Base-by-base conservation (phyloP, 2,113 vertebrate species). In the Oophaga pumilio region DNA sequence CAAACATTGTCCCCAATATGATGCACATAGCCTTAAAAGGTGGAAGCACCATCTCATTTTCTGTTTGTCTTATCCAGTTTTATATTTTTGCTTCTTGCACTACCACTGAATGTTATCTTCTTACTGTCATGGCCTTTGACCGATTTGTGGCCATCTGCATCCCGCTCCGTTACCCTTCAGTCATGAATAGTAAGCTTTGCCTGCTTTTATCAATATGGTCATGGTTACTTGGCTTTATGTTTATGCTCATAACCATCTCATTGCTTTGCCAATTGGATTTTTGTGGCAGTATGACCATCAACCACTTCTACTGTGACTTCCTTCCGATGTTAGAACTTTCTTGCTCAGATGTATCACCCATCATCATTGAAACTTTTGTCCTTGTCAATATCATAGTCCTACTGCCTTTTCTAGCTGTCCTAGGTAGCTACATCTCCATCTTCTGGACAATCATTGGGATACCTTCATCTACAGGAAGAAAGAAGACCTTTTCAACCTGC, bases 61-160 rank as follows among this genome's bases (percentile, higher is more conserved):
- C 76, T 0, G 76, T 85, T n/a, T 91, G 90, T 28, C 73, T 87
- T 22, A 56, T 20, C 12, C 90, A 92, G 74, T 86, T 90, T 12
- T 89, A 89, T 56, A 77, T 87, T 24, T 89, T 89, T 62, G 78
- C 87, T 43, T 76, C 74, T 1, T 76, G 90, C 64, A 89, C 89
- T 1, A 52, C 85, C 5, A 90, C 87, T 0, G 87, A 91, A 22
- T 91, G 90, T 52, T 53, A 89, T 33, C 89, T 91, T 0, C 79
- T 91, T 18, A 86, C 84, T 0, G 15, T 91, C n/a, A 90, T 90
- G 90, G 89, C 90, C 73, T 85, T 89, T 5, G 87, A 90, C 79
- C 87, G 90, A 49, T 90, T 89, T 50, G 18, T 86, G 13, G 90
- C 90, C 64, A 86, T 92, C n/a, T 89, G 90, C 12, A 1, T 14